Percentiles rank a stretch among this genome's conserved stretches.
phyloP scores from a whole-genome alignment of 1,140 invertebrate species.

The Zaprionus capensis region DNA sequence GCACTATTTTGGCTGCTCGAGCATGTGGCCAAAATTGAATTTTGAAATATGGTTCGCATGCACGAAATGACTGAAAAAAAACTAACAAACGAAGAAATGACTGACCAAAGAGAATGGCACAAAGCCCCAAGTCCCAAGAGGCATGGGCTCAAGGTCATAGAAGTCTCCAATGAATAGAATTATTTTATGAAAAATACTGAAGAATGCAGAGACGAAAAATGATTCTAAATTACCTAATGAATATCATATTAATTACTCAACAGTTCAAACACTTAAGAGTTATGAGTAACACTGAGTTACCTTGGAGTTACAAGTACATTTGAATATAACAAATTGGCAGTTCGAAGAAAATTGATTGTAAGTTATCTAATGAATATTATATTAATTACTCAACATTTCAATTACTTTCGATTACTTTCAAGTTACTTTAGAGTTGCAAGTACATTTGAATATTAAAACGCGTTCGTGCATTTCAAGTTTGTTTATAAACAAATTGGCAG shows the following conservation, averaged over 20 bases:
- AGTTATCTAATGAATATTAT: background rate
- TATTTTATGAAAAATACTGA: background rate
- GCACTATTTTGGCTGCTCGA: conserved; percentile 60
- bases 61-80: conserved; percentile 49
- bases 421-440: background rate
- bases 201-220: background rate
- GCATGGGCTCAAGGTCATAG: background rate
- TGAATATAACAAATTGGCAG: background rate
- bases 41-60: conserved; percentile 69
- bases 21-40: conserved; percentile 62
- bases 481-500: background rate
- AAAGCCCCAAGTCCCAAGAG: background rate
- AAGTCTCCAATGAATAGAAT: background rate
- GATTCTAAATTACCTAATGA: background rate
- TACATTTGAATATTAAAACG: background rate
- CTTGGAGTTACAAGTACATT: background rate
- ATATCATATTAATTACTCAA: background rate
- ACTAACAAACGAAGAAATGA: conserved; percentile 45
- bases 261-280: background rate
- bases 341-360: background rate
- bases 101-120: conserved; percentile 3
- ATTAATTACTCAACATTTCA: background rate
- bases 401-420: background rate
- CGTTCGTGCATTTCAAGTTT: background rate
- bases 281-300: background rate